These are phyloP conservation scores for Pachliopta kotzebuea DNA, from an alignment of 2,888 invertebrate genomes.

Conservation along the genomic window DNA sequence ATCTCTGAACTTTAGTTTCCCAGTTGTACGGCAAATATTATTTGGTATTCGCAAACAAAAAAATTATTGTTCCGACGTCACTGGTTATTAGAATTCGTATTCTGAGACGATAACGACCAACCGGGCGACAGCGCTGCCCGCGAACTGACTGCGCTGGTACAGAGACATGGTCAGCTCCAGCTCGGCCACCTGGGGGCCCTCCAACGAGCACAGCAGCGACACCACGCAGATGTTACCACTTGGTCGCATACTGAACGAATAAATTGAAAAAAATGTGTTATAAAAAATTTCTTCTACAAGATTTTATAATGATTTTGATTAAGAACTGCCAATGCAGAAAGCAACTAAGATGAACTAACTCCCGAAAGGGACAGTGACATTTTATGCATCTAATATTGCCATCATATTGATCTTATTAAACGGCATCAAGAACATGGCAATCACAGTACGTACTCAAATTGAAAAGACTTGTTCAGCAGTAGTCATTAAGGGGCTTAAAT, in stretches of 20 bases:
- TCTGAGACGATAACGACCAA: constrained; percentile 92
- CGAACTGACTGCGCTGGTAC: constrained; percentile 85
- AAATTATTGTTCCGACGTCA: background rate
- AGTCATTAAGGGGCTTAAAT: too few species aligned
- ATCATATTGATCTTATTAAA: too few species aligned
- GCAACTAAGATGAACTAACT: too few species aligned
- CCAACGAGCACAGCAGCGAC: constrained; percentile 85
- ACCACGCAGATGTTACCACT: constrained; percentile 86
- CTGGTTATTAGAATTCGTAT: constrained; percentile 80
- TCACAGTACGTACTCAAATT: too few species aligned
- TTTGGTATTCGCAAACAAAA: background rate
- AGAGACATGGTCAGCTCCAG: constrained; percentile 92
- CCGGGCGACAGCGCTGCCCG: constrained; percentile 91
- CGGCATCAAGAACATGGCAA: too few species aligned
- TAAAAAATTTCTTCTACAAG: too few species aligned
- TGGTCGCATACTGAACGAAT: constrained; percentile 71
- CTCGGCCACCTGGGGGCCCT: constrained; percentile 95
- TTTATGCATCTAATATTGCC: too few species aligned
- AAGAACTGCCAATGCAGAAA: too few species aligned
- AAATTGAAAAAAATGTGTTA: background rate
- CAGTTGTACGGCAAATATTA: background rate
- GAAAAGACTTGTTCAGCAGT: too few species aligned
- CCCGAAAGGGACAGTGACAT: too few species aligned
- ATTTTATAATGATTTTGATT: too few species aligned
- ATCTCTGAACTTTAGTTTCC: background rate